Evolutionary conservation across 1,140 invertebrate genomes (phyloP).

Genomic region (Zaprionus vittiger): DNA sequence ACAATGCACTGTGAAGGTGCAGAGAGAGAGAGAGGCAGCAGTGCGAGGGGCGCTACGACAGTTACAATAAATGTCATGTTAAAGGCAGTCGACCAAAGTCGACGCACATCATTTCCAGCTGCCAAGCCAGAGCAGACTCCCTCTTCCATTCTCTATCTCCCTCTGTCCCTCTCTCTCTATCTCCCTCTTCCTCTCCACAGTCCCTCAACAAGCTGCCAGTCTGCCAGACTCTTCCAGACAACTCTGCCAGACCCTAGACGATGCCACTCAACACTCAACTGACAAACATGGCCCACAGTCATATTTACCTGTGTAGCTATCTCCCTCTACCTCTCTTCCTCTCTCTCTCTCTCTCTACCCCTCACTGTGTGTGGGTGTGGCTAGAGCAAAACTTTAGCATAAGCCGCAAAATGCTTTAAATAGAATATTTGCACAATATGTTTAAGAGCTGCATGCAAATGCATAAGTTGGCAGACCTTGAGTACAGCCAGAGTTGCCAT

Average conservation of each 20-base stretch:
- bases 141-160: accelerated
- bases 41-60: slow-evolving; percentile 40
- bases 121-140: slow-evolving; percentile 22
- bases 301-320: slow-evolving; percentile 53
- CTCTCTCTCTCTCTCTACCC: background rate
- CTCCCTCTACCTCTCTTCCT: background rate
- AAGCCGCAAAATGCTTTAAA: slow-evolving; percentile 30
- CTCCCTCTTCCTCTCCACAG: background rate
- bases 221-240: background rate
- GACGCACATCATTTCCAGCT: slow-evolving; percentile 67
- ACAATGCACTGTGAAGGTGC: slow-evolving; percentile 48
- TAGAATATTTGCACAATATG: background rate
- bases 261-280: slow-evolving; percentile 42
- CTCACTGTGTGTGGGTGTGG: slow-evolving; percentile 25
- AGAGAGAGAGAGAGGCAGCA: background rate
- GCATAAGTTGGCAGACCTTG: background rate
- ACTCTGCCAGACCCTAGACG: slow-evolving; percentile 19
- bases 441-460: background rate
- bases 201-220: slow-evolving; percentile 16
- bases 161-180: too few relatives aligned
- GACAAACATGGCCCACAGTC: slow-evolving; percentile 60
- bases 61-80: slow-evolving; percentile 83
- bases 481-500: background rate
- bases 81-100: slow-evolving; percentile 64
- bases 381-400: slow-evolving; percentile 31